Base-by-base conservation (phyloP, 2,888 invertebrate genomes). In the Meliscaeva auricollis region DNA sequence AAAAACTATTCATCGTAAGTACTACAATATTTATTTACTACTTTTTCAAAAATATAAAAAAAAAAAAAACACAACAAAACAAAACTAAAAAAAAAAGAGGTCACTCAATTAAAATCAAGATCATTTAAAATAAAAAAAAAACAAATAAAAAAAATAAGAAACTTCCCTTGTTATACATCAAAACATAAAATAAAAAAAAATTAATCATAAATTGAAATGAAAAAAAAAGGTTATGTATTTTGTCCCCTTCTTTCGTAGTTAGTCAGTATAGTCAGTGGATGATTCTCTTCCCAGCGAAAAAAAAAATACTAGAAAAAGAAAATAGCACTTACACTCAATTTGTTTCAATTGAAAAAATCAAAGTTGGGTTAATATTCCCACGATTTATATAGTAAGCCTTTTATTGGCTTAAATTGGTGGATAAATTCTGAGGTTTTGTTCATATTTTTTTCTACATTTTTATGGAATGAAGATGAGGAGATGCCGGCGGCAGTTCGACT, bases 371-470 rank as follows among this genome's bases (percentile, higher is more conserved):
- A 80, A 84, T 79, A 79, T 84, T 84, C 84, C 84, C 84, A 84
- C 84, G 83, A 80, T 84, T 74, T 74, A 44, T 75, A 75, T 66
- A 80, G 75, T 75, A 80, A 80, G 79, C 80, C 84, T 80, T 38
- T 80, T 84, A 84, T 84, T 84, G 80, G 80, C 70, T 84, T 84
- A 80, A 84, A 84, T 84, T 84, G 84, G 70, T 70, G 84, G 75
- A 75, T 79, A 84, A 79, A 75, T 79, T 84, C 83, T 79, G 83
- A 78, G 54, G 62, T 70, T 80, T 80, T 70, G 54, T 79, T 62
- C 20, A 74, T 64, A 79, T 74, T 78, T 83, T n/a, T 73, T 79
- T 83, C 60, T 70, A 41, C 76, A 81, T 81, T 70, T 54, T 83
- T 78, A 13, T 82, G 81, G 68, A 73, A 78, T 26, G 26, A 26